Evolutionary conservation across 1,140 invertebrate genomes (phyloP).

Genomic region (Drosophila jambulina): DNA sequence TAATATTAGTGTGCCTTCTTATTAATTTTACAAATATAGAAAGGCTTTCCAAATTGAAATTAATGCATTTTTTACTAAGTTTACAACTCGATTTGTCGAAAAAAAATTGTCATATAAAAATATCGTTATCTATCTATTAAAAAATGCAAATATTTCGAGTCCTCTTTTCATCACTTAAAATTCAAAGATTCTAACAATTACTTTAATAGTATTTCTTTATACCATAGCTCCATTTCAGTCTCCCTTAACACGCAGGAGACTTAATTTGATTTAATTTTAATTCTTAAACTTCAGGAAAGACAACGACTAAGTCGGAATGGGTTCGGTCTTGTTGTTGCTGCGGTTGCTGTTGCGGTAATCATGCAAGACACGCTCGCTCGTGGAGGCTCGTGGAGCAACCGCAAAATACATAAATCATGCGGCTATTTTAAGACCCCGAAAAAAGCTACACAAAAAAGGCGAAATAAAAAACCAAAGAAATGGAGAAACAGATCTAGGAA

Average conservation of each 20-base stretch:
- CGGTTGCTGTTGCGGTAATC: constrained; percentile 48
- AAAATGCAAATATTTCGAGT: too few relatives aligned
- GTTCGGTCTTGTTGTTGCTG: constrained; percentile 13
- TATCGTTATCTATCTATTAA: too few relatives aligned
- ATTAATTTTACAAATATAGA: too few relatives aligned
- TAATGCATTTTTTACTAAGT: too few relatives aligned
- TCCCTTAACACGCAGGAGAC: neutral
- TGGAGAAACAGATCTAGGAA: constrained; percentile 24
- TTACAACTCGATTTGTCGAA: too few relatives aligned
- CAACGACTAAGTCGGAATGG: neutral
- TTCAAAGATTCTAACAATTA: too few relatives aligned
- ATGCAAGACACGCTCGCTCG: constrained; percentile 64
- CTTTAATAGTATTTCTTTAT: neutral
- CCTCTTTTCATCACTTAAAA: too few relatives aligned
- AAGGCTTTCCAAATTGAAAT: too few relatives aligned
- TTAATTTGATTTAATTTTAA: neutral
- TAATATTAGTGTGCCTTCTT: too few relatives aligned
- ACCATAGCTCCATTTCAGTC: neutral
- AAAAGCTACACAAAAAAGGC: constrained; percentile 14
- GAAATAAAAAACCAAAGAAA: constrained; percentile 11
- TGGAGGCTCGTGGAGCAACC: constrained; percentile 50
- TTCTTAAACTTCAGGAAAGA: neutral
- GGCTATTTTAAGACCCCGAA: constrained; percentile 65
- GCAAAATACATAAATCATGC: constrained; percentile 61
- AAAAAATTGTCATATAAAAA: too few relatives aligned